phyloP scores from a whole-genome alignment of 2,888 invertebrate genomes.

The Hypolimnas misippus region DNA sequence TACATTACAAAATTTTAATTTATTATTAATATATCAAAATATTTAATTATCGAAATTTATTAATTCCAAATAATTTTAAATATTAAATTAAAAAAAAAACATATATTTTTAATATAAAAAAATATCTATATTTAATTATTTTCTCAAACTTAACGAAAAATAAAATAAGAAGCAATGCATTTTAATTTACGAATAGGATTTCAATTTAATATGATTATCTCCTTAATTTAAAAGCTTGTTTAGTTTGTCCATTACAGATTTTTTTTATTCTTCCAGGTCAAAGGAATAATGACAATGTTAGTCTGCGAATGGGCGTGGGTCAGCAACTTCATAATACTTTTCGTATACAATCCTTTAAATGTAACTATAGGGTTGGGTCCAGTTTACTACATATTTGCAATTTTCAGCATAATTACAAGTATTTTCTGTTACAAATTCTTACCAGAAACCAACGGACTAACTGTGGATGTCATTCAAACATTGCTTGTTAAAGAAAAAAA shows the following conservation, averaged over 20 bases:
- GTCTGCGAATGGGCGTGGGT: conserved; percentile 61
- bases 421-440: conserved; percentile 50
- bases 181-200: no score
- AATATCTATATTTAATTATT: no score
- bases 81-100: no score
- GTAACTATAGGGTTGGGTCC: conserved; percentile 54
- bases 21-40: no score
- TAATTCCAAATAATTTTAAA: no score
- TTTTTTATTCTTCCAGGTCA: conserved; percentile 53
- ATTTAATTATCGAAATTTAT: no score
- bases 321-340: conserved; percentile 57
- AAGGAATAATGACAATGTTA: conserved; percentile 57
- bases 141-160: no score
- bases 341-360: conserved; percentile 58
- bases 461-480: conserved; percentile 59
- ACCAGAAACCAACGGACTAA: conserved; percentile 64
- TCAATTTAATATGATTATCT: no score
- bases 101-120: no score
- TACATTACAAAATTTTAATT: neutral
- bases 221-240: no score
- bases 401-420: conserved; percentile 49
- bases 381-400: conserved; percentile 61
- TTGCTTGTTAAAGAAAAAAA: conserved; percentile 45
- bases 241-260: no score
- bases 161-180: no score